Evolutionary conservation across 2,113 vertebrate species (phyloP).

Genomic region (Paramormyrops kingsleyae): DNA sequence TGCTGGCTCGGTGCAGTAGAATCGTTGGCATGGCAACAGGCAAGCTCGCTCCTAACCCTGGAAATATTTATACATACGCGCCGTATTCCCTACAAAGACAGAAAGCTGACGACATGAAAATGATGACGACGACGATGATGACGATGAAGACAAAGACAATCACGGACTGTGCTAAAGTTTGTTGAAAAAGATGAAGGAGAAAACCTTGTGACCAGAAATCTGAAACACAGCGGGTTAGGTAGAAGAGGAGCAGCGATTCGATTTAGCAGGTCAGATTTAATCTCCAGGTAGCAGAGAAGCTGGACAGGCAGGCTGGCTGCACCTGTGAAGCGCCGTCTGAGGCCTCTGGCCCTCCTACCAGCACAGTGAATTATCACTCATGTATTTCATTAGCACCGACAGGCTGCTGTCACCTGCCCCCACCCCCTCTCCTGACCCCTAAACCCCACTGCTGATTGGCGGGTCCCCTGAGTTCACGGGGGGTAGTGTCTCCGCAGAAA

Average conservation of each 20-base stretch:
- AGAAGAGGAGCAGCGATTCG: neutral
- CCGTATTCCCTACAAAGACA: neutral
- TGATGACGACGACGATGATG: neutral
- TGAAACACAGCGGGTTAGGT: neutral
- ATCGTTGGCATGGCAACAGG: neutral
- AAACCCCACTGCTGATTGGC: neutral
- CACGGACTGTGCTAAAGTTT: neutral
- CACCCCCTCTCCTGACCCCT: neutral
- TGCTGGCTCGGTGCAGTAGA: neutral
- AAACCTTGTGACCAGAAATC: neutral
- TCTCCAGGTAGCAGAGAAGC: neutral
- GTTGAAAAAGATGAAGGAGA: neutral
- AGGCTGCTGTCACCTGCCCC: neutral
- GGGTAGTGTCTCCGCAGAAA: neutral
- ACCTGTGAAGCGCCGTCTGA: neutral
- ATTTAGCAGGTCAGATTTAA: neutral
- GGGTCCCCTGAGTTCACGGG: neutral
- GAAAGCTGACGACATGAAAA: neutral
- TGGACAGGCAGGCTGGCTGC: neutral
- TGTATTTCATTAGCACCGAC: neutral
- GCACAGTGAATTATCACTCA: neutral
- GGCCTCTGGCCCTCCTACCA: neutral
- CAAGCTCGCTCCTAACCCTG: neutral
- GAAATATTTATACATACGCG: neutral
- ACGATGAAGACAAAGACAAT: neutral